Percentiles rank a stretch among this genome's conserved stretches.
phyloP scores from a whole-genome alignment of 2,113 vertebrate species.

The Balaeniceps rex region DNA sequence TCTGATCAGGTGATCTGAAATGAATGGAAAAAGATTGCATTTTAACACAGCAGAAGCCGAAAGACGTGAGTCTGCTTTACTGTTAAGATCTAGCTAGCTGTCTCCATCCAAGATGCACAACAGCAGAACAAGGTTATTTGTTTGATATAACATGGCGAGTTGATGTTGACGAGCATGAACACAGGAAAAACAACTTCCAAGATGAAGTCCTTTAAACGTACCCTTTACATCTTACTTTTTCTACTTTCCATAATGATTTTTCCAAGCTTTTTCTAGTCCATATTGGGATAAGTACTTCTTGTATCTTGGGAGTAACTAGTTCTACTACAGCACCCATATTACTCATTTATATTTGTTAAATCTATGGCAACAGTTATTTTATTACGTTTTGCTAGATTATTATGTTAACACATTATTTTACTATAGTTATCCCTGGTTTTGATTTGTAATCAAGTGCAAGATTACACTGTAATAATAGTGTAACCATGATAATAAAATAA shows the following conservation, averaged over 20 bases:
- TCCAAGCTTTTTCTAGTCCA: neutral
- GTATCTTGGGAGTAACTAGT: neutral
- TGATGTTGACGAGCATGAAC: neutral
- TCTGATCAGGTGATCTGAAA: neutral
- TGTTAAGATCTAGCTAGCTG: neutral
- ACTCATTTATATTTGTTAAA: neutral
- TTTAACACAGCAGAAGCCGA: neutral
- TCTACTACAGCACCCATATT: neutral
- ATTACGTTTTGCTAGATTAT: neutral
- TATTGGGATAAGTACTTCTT: neutral
- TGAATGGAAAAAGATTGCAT: neutral
- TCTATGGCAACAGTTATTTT: neutral
- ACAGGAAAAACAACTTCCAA: neutral
- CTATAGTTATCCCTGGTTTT: constrained; percentile 11
- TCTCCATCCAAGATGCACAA: neutral
- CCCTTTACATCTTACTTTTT: neutral
- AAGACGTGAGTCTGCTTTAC: neutral
- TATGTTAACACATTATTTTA: neutral
- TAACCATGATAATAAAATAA: constrained; percentile 22
- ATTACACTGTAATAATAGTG: neutral
- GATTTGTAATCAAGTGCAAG: constrained; percentile 38
- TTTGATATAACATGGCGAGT: neutral
- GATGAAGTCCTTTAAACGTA: neutral
- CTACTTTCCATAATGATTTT: neutral
- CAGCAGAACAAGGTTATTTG: neutral